Evolutionary conservation across 2,113 vertebrate species (phyloP).

Genomic region (Shinisaurus crocodilurus): DNA sequence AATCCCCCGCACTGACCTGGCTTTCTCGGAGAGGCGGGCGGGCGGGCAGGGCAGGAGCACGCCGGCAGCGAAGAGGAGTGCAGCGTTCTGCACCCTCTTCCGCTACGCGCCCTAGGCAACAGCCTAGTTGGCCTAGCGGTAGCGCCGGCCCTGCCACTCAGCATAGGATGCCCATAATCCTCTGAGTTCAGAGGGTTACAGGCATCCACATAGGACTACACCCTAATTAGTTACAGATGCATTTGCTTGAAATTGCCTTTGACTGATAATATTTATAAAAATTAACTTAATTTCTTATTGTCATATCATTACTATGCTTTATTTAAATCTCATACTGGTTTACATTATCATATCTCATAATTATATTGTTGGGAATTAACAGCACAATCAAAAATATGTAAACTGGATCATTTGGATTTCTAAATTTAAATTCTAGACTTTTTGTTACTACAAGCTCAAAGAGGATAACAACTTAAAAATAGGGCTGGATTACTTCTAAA

Average conservation of each 20-base stretch:
- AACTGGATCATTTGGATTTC: not conserved
- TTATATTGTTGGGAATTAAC: constrained; percentile 25
- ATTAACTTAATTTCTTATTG: not conserved
- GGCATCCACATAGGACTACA: no score
- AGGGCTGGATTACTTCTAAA: not conserved
- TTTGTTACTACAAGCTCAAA: not conserved
- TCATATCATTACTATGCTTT: not conserved
- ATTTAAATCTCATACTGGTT: constrained; percentile 21
- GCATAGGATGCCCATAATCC: no score
- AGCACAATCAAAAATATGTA: not conserved
- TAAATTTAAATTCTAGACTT: not conserved
- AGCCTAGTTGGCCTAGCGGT: no score
- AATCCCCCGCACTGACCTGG: no score
- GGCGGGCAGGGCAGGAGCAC: no score
- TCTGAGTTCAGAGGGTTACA: no score
- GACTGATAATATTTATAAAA: not conserved
- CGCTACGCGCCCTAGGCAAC: no score
- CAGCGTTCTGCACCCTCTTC: no score
- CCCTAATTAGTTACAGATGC: not conserved
- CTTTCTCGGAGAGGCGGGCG: no score
- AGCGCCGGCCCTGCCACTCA: no score
- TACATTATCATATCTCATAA: not conserved
- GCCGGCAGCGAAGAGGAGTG: no score
- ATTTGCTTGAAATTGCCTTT: not conserved
- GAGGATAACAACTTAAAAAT: not conserved